Conservation (phyloP, 2,888 invertebrate genomes). For the Caenorhabditis sulstoni region DNA sequence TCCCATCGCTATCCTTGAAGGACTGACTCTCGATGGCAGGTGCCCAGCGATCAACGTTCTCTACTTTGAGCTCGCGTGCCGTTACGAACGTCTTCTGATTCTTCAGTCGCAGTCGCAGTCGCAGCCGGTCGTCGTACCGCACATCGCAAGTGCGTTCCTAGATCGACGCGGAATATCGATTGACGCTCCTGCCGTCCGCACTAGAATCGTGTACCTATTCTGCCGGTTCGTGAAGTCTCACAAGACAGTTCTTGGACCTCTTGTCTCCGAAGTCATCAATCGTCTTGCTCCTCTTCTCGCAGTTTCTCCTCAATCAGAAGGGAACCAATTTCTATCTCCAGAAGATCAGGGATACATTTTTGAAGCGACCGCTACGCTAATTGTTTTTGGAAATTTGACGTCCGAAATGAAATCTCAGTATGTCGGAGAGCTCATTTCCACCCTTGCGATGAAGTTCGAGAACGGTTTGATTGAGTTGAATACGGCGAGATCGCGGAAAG, state of each 20-base stretch:
- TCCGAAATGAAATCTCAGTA: constrained; percentile 78
- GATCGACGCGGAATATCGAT: constrained; percentile 68
- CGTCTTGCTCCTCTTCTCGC: constrained; percentile 83
- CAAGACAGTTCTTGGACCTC: constrained; percentile 81
- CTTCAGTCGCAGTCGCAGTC: constrained; percentile 46
- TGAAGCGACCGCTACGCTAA: constrained; percentile 84
- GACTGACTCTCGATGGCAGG: constrained; percentile 61
- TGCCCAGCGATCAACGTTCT: constrained; percentile 60
- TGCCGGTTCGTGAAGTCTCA: constrained; percentile 83
- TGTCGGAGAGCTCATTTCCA: constrained; percentile 69
- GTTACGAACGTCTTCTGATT: constrained; percentile 63
- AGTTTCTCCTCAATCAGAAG: constrained; percentile 82
- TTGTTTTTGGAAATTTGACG: constrained; percentile 83
- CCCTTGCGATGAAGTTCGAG: constrained; percentile 67
- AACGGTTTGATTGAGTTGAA: constrained; percentile 59
- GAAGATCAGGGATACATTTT: constrained; percentile 84
- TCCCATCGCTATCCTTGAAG: constrained; percentile 57
- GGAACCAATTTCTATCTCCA: constrained; percentile 81
- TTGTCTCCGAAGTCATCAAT: constrained; percentile 81
- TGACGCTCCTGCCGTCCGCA: constrained; percentile 81
- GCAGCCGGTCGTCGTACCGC: constrained; percentile 49
- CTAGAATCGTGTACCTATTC: constrained; percentile 84
- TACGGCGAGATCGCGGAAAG: constrained; percentile 48
- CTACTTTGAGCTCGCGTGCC: constrained; percentile 66
- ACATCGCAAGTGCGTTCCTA: constrained; percentile 65